Conservation (phyloP, 1,140 invertebrate genomes). For the Drosophila tristis region DNA sequence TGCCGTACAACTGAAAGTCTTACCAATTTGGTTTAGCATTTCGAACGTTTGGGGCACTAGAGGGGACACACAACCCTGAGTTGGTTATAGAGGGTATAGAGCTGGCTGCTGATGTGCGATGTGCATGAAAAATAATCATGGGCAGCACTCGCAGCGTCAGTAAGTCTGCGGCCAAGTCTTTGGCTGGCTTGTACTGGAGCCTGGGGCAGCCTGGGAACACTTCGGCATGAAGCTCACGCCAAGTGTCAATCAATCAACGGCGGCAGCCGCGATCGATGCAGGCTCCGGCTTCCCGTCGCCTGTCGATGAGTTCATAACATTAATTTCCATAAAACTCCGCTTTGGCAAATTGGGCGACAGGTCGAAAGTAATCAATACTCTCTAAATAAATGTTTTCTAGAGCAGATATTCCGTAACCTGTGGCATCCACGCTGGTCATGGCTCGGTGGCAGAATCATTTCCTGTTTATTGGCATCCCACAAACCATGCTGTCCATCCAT, state of each 20-base stretch:
- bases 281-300: slow-evolving; percentile 12
- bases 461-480: slow-evolving; percentile 6
- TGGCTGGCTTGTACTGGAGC: slow-evolving; percentile 33
- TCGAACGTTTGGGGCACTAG: neutral
- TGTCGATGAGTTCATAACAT: slow-evolving; percentile 78
- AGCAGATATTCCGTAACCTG: slow-evolving; percentile 12
- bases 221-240: slow-evolving; percentile 69
- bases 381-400: neutral
- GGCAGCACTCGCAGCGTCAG: slow-evolving; percentile 58
- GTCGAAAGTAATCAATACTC: slow-evolving; percentile 35
- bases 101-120: slow-evolving; percentile 57
- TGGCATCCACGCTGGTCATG: slow-evolving; percentile 1
- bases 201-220: slow-evolving; percentile 14
- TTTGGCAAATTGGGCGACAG: slow-evolving; percentile 36
- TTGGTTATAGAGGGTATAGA: slow-evolving; percentile 18
- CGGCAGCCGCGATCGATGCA: slow-evolving; percentile 36
- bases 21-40: too few species aligned
- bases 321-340: slow-evolving; percentile 69
- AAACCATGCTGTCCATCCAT: neutral
- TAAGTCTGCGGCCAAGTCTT: slow-evolving; percentile 71
- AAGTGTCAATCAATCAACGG: slow-evolving; percentile 69
- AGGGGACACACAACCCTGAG: neutral
- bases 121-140: slow-evolving; percentile 76
- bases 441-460: neutral
- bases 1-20: too few species aligned